Evolutionary conservation across 2,113 vertebrate genomes (phyloP).

Genomic region (Turnix velox): DNA sequence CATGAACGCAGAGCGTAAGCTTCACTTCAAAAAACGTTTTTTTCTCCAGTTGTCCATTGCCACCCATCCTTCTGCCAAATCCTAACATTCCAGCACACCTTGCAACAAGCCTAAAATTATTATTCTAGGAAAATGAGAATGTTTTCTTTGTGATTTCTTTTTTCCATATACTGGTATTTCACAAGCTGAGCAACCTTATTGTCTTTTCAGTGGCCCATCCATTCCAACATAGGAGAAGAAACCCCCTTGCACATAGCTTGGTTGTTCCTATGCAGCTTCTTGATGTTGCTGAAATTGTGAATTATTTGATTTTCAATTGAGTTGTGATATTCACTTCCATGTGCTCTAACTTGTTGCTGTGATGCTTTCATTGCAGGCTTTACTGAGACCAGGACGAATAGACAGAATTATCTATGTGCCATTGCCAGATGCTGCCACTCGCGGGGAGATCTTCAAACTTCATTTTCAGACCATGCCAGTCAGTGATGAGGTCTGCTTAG

Average conservation of each 20-base stretch:
- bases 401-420: constrained; percentile 94
- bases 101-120: constrained; percentile 30
- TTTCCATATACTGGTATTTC: neutral
- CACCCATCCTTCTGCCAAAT: neutral
- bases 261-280: neutral
- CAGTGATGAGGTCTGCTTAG: constrained; percentile 74
- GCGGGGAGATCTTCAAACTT: constrained; percentile 85
- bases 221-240: neutral
- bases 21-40: neutral
- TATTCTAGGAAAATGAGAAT: neutral
- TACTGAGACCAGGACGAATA: constrained; percentile 94
- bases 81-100: constrained; percentile 18
- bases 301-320: neutral
- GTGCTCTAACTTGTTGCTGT: neutral
- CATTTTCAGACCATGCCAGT: constrained; percentile 85
- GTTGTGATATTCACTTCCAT: neutral
- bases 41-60: neutral
- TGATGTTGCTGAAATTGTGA: neutral
- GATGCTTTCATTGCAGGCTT: constrained; percentile 74
- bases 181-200: neutral
- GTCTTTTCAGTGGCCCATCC: neutral
- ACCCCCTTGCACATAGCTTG: neutral
- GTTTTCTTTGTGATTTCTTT: neutral
- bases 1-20: neutral
- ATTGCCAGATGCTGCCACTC: constrained; percentile 85